Evolutionary conservation across 2,797 vertebrate genomes (phyloP), one percentile per base, ranked within the genome.

Genomic region (Paratrypauchen microcephalus): DNA sequence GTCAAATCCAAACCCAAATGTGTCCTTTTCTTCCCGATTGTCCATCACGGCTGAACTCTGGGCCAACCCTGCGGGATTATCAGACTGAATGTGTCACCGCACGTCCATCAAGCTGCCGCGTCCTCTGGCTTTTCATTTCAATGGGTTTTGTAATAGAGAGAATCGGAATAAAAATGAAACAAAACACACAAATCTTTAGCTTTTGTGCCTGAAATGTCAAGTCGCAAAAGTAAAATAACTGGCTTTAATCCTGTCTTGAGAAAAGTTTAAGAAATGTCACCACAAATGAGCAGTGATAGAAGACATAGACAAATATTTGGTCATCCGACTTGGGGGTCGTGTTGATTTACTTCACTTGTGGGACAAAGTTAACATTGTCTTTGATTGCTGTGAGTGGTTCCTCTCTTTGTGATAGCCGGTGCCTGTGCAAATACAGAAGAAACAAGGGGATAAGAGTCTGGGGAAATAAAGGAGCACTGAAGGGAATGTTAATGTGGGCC

Each of bases 341-440:
- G 58, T 62, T 57, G 62, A 76, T 81, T 76, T 75, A 69, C 74
- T 81, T 74, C 39, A 67, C 61, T 73, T 73, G 75, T 70, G 76
- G 67, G 74, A 78, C 69, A 73, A 74, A 77, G 56, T 70, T 80
- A 79, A 81, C 73, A 32, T 2, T 24, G 32, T 70, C 56, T 70
- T 57, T 13, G 74, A 66, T 75, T 50, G 73, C 71, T 82, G 70
- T 52, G 72, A 78, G 76, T 13, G 0, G 68, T 78, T 78, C 76
- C 56, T 66, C 75, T 70, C 71, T n/a, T 60, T 9, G 69, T 73
- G 79, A 80, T 73, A 72, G 75, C 71, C 71, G 30, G 69, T 72
- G 72, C 68, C 70, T 83, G 72, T 83, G 74, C 81, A 85, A 86
- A 85, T 82, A 85, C 76, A 67, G 52, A 68, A 71, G 55, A 77